A percentile compares a stretch with the other conserved stretches of the same genome.
Evolutionary conservation across 1,140 invertebrate species (phyloP).

Genomic region (Eufriesea mexicana): DNA sequence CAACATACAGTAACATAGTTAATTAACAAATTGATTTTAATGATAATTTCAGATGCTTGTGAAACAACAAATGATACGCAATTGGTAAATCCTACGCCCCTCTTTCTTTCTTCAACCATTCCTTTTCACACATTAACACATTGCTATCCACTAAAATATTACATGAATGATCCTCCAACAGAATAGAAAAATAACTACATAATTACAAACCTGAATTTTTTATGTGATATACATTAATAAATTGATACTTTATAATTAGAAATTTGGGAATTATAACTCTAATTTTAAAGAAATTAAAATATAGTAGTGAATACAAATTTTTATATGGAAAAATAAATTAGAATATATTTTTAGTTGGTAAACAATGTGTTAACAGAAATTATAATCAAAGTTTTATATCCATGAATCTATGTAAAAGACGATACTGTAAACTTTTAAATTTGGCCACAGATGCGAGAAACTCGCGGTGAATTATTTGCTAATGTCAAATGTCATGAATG

Average conservation of each 20-base stretch:
- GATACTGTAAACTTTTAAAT: constrained; percentile 34
- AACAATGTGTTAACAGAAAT: constrained; percentile 26
- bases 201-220: not conserved
- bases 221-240: not conserved
- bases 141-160: not conserved
- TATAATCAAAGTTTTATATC: not conserved
- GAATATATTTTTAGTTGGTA: not conserved
- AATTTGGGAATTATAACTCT: not conserved
- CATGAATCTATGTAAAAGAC: not conserved
- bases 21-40: constrained; percentile 17
- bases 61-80: not conserved
- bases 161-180: not conserved
- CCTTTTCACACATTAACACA: constrained; percentile 3
- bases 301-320: not conserved
- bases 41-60: not conserved
- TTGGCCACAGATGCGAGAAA: constrained; percentile 35
- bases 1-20: not conserved
- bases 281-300: not conserved
- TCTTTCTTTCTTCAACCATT: not conserved
- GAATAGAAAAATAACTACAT: not conserved
- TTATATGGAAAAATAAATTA: not conserved
- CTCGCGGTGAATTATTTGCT: constrained; percentile 23
- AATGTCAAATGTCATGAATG: constrained; percentile 2
- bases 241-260: not conserved
- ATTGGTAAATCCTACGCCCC: not conserved